Evolutionary conservation across 2,113 vertebrate genomes (phyloP), one percentile per base, ranked within the genome.

Genomic region (Macquaria ambigua): DNA sequence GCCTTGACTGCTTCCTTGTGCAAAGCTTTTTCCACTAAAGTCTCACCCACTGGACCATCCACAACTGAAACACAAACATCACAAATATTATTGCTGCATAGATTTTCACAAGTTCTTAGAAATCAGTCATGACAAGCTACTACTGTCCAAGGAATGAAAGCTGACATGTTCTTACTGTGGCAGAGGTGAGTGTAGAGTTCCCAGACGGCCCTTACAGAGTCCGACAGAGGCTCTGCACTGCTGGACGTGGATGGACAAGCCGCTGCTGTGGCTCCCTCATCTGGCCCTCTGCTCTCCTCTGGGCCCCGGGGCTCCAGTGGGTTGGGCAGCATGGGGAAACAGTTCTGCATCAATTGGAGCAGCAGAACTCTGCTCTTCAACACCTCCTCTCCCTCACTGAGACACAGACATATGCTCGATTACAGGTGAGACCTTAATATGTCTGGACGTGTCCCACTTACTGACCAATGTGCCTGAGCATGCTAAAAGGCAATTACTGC

Each of bases 341-440:
- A 99, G 94, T 97, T 99, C 94, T 98, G 98, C 62, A 99, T 97
- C 73, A 99, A 94, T 93, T 97, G 97, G 71, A 99, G 93, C 1
- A 99, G 95, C 84, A 98, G 90, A 1, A 97, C 96, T 73, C 97
- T 95, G 76, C 97, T 97, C 86, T 95, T 97, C 84, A 97, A 53
- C 41, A 96, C 97, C 89, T 99, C 97, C 67, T 97, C 96, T 61
- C 96, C 96, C 0, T 94, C 95, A 82, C 98, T 99, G 90, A 53
- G 67, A 87, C 41, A 85, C 25, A 88, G 11, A 87, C 14, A 88
- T 2, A 68, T 7, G n/a, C 6, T 46, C 1, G 0, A 18, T 74
- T 74, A 69, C 9, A 66, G 39, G 6, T 16, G 28, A 48, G n/a
- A 61, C 5, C 11, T 41, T n/a, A 11, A 25, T 46, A 39, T 28